Conservation (phyloP, 2,888 invertebrate species). For the Torymus auratus region DNA sequence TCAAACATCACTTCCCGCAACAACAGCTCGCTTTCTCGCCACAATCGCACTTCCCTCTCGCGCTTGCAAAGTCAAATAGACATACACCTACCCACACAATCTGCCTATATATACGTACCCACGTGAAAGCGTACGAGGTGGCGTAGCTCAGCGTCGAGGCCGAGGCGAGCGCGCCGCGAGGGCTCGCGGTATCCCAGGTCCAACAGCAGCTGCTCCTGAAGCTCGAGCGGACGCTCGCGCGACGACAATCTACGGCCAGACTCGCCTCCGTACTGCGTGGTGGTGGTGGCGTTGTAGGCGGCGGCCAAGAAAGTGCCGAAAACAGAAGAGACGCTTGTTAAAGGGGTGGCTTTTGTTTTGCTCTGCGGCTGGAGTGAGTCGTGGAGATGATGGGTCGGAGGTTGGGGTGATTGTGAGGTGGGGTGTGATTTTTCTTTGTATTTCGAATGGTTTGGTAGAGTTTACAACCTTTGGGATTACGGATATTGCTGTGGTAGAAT, state of each 20-base stretch:
- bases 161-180: slow-evolving; percentile 80
- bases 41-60: neutral
- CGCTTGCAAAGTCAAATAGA: neutral
- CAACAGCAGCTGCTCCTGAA: slow-evolving; percentile 81
- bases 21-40: neutral
- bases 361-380: no score
- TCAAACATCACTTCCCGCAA: neutral
- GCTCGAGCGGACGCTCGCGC: slow-evolving; percentile 80
- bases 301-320: no score
- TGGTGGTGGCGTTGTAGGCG: neutral
- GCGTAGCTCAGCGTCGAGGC: slow-evolving; percentile 82
- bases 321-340: no score
- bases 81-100: neutral
- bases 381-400: no score
- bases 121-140: slow-evolving; percentile 81
- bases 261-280: slow-evolving; percentile 78
- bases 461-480: no score
- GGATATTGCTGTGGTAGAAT: no score
- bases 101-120: slow-evolving; percentile 69
- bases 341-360: no score
- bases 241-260: slow-evolving; percentile 79
- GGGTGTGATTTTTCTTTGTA: no score
- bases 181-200: slow-evolving; percentile 81
- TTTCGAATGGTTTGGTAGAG: no score
- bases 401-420: no score